Conservation (phyloP, 64 coral and sea anemone species). For the Acropora yongei region DNA sequence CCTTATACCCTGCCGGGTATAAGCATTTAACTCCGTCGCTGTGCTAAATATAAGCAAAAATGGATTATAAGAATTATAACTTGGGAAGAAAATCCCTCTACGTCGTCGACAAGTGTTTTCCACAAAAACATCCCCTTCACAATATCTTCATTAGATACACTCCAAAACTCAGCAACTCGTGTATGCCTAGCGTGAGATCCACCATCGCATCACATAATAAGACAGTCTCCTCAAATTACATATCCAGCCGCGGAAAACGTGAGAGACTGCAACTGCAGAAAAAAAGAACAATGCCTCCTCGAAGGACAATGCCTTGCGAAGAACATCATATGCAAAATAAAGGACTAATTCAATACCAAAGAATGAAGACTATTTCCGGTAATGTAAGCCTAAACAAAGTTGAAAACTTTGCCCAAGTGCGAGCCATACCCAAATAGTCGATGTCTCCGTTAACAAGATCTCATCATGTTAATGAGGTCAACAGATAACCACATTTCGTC, state of each 20-base stretch:
- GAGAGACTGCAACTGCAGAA: constrained; percentile 69
- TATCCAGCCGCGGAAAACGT: neutral
- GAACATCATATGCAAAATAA: neutral
- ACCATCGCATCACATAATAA: constrained; percentile 72
- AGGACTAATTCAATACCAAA: too few relatives aligned
- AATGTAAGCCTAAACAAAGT: too few relatives aligned
- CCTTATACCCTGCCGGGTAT: too few relatives aligned
- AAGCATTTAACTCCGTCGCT: too few relatives aligned
- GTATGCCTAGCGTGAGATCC: constrained; percentile 66
- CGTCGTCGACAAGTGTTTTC: constrained; percentile 69
- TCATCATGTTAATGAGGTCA: too few relatives aligned
- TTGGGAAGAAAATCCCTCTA: constrained; percentile 43
- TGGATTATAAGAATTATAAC: neutral
- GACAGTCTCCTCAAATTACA: constrained; percentile 15
- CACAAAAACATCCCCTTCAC: constrained; percentile 34
- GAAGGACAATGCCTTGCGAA: constrained; percentile 65
- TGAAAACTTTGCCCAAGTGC: too few relatives aligned
- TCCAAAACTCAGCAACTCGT: constrained; percentile 27
- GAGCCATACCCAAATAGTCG: too few relatives aligned
- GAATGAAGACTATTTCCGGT: too few relatives aligned
- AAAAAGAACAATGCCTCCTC: constrained; percentile 64
- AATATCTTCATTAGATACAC: constrained; percentile 83
- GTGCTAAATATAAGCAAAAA: too few relatives aligned
- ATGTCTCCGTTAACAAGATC: too few relatives aligned
- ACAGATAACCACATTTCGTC: too few relatives aligned